Base-by-base conservation (phyloP, 2,797 vertebrate genomes). In the Lutjanus argentimaculatus region DNA sequence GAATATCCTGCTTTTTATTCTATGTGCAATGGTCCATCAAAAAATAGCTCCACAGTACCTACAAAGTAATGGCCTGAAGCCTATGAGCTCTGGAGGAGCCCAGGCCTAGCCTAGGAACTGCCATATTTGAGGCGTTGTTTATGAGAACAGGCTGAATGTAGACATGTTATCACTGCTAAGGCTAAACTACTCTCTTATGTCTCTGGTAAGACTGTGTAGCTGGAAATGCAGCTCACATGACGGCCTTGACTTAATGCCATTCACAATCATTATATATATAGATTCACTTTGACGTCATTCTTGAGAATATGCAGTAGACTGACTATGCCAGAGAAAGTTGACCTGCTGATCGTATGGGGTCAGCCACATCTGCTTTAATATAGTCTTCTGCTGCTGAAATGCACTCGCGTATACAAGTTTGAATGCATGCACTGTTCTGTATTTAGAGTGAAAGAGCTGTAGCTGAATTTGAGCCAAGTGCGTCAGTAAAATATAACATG, bases 401-500 rank as follows among this genome's bases (percentile, higher is more conserved):
- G 12, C 16, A 73, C 30, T 49, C 45, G 7, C 3, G 2, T 67
- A 40, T 42, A 46, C 19, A 36, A 6, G 59, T 66, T 10, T 69
- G 5, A 70, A 72, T 69, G 21, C 21, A 67, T 52, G 42, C 8
- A 40, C 15, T 76, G 42, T 42, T 15, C 16, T 72, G 36, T 61
- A 45, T 77, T 62, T 25, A 51, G 21, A 71, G 6, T n/a, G 22
- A 46, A 67, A 40, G 15, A 70, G 36, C 7, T 67, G 8, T 7
- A 52, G 21, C 55, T 72, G 51, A 67, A 67, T 65, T 21, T 65
- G 8, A 77, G 30, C 70, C 53, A 68, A 79, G 40, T 68, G 56
- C 56, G 65, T 58, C 36, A 22, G 70, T 17, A 67, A 0, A 65
- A 30, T 66, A 63, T n/a, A 73, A 73, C 64, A 80, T 82, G 48